Evolutionary conservation across 1,140 invertebrate genomes (phyloP).

Genomic region (Odontomachus brunneus): DNA sequence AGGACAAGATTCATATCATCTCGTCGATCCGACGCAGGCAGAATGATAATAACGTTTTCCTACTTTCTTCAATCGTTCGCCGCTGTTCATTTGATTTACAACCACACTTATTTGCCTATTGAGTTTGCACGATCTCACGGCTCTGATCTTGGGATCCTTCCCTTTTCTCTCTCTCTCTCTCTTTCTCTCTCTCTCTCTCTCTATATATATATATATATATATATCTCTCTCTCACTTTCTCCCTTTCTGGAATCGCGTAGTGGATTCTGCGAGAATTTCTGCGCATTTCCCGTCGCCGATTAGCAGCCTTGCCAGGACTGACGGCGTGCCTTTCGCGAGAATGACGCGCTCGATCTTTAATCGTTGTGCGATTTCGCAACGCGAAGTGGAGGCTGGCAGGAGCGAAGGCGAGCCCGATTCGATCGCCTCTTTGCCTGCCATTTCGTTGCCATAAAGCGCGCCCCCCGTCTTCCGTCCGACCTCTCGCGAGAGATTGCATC

Average conservation of each 20-base stretch:
- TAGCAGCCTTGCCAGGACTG: slow-evolving; percentile 40
- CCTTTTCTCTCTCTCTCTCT: neutral
- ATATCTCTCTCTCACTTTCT: neutral
- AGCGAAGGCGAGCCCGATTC: slow-evolving; percentile 36
- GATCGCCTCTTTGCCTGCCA: slow-evolving; percentile 6
- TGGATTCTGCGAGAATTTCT: slow-evolving; percentile 18
- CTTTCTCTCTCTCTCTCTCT: too few species aligned
- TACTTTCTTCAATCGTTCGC: neutral
- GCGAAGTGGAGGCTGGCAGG: slow-evolving; percentile 18
- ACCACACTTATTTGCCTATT: neutral
- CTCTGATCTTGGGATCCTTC: neutral
- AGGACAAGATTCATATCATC: neutral
- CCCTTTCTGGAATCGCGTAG: neutral
- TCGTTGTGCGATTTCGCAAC: slow-evolving; percentile 50
- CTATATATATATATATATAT: too few species aligned
- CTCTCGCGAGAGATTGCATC: slow-evolving; percentile 3
- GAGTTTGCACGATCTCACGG: neutral
- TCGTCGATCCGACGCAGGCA: too few species aligned
- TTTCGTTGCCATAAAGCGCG: slow-evolving; percentile 33
- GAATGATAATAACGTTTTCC: too few species aligned
- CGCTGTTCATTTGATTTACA: neutral
- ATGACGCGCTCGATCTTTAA: slow-evolving; percentile 28
- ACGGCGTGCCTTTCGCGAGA: slow-evolving; percentile 22
- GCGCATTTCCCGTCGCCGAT: slow-evolving; percentile 2
- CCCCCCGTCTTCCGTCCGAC: neutral